Conservation (phyloP, 2,888 invertebrate species). For the Chloroclysta siterata region DNA sequence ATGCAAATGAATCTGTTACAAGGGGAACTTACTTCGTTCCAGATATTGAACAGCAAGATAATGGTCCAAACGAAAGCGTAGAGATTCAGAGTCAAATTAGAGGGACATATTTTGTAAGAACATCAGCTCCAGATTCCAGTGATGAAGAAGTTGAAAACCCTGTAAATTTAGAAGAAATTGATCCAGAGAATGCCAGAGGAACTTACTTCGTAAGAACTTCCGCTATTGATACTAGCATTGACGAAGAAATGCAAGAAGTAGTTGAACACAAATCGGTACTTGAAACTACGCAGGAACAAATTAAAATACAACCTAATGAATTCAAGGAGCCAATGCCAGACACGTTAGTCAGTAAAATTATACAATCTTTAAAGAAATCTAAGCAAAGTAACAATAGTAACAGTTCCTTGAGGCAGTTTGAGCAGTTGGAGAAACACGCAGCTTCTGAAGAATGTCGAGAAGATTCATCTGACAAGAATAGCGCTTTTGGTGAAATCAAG, state of each 20-base stretch:
- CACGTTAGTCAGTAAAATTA: conserved; percentile 55
- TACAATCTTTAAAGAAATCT: conserved; percentile 51
- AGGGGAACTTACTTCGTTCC: conserved; percentile 1
- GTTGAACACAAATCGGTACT: conserved; percentile 29
- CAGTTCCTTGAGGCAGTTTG: conserved; percentile 62
- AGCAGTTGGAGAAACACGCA: conserved; percentile 53
- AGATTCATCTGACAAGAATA: conserved; percentile 31
- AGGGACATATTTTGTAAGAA: conserved; percentile 25
- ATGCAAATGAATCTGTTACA: not conserved
- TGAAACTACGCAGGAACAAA: not conserved
- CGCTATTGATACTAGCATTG: conserved; percentile 21
- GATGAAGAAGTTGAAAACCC: conserved; percentile 1
- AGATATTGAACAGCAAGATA: conserved; percentile 16
- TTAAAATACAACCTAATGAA: not conserved
- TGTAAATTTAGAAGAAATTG: conserved; percentile 3
- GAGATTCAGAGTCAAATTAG: conserved; percentile 13
- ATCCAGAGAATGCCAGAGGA: conserved; percentile 9
- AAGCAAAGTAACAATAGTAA: conserved; percentile 49
- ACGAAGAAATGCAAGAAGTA: conserved; percentile 29
- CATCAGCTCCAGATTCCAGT: conserved; percentile 8
- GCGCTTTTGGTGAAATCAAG: conserved; percentile 50
- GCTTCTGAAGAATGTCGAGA: conserved; percentile 43
- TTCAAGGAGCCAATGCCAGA: conserved; percentile 39
- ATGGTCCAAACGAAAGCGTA: conserved; percentile 27
- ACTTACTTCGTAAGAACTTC: conserved; percentile 23